phyloP scores from a whole-genome alignment of 2,113 vertebrate species.

The Microcebus murinus region DNA sequence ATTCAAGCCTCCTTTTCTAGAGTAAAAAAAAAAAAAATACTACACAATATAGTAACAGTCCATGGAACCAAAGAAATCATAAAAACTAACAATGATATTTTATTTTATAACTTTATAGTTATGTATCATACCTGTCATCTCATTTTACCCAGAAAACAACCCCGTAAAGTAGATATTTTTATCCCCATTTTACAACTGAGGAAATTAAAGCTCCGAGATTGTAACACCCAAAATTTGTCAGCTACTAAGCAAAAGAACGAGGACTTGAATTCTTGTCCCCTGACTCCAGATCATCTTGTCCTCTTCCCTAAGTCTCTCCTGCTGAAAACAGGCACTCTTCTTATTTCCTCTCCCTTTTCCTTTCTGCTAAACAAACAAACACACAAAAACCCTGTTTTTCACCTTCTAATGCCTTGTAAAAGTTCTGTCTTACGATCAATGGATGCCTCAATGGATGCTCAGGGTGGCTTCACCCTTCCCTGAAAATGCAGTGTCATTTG shows the following conservation, averaged over 20 bases:
- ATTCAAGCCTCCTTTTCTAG: not conserved
- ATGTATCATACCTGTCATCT: not conserved
- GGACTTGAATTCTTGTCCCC: not conserved
- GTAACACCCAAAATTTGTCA: not conserved
- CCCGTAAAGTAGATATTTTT: not conserved
- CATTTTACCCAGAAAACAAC: not conserved
- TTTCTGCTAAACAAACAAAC: not conserved
- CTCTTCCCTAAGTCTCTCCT: not conserved
- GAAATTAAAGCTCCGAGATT: not conserved
- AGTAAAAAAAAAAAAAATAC: not conserved
- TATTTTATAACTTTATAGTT: not conserved
- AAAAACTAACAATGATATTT: not conserved
- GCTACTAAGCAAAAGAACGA: not conserved
- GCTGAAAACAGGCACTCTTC: no score
- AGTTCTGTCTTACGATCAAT: not conserved
- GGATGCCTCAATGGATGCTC: not conserved
- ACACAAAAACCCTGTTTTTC: not conserved
- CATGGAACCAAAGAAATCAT: not conserved
- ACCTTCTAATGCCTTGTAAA: not conserved
- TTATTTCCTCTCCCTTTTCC: not conserved
- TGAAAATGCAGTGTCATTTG: not conserved
- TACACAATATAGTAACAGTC: not conserved
- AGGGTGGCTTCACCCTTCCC: not conserved
- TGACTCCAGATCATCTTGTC: not conserved
- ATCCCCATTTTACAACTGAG: not conserved